These are phyloP conservation scores for Acipenser ruthenus DNA, from an alignment of 2,797 vertebrate genomes.

Conservation along the genomic window DNA sequence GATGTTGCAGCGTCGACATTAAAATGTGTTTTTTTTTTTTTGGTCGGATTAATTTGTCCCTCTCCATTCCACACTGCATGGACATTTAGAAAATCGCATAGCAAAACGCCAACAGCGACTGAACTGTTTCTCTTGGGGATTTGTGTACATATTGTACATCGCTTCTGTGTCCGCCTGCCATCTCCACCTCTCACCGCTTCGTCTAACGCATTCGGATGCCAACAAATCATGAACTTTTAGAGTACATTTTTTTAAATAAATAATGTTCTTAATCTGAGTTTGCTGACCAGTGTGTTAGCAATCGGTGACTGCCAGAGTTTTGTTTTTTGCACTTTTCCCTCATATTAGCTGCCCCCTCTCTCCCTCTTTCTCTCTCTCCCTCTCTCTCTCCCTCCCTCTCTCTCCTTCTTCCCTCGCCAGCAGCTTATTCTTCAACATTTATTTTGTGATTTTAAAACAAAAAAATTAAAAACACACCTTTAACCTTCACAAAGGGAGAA, in stretches of 20 bases:
- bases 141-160: conserved; percentile 72
- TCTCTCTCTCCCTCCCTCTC: not conserved
- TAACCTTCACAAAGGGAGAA: no score
- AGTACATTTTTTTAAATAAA: conserved; percentile 5
- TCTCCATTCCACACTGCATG: conserved; percentile 55
- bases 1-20: conserved; percentile 66
- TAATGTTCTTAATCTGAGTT: conserved; percentile 29
- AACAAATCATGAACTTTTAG: conserved; percentile 54
- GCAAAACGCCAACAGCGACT: conserved; percentile 49
- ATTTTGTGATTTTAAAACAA: conserved; percentile 26
- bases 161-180: conserved; percentile 48
- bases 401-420: conserved; percentile 21
- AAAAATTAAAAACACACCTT: conserved; percentile 27
- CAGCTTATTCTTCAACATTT: no score
- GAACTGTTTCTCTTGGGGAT: conserved; percentile 63
- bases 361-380: not conserved
- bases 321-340: not conserved
- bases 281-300: conserved; percentile 40
- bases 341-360: conserved; percentile 33
- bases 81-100: conserved; percentile 45
- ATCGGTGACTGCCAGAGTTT: conserved; percentile 31
- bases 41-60: conserved; percentile 39
- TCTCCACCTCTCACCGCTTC: conserved; percentile 17
- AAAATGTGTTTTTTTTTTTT: conserved; percentile 27
- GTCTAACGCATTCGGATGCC: conserved; percentile 25